Evolutionary conservation across 2,888 invertebrate species (phyloP).

Genomic region (Stenodema calcarata): DNA sequence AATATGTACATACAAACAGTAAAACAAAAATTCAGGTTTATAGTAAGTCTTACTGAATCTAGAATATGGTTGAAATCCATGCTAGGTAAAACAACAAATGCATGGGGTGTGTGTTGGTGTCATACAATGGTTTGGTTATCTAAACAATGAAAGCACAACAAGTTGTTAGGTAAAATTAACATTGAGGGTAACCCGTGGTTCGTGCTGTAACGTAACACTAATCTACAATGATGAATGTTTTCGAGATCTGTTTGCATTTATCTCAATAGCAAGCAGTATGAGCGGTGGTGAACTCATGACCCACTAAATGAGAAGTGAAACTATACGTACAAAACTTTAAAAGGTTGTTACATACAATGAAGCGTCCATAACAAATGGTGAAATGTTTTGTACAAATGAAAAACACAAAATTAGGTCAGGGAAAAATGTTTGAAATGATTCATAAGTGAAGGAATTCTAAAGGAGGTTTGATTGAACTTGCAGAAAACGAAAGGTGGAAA

Average conservation of each 20-base stretch:
- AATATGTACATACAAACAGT: too few relatives aligned
- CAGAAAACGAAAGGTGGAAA: neutral
- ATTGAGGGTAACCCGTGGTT: neutral
- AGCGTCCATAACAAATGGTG: neutral
- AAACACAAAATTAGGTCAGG: neutral
- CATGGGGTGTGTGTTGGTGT: neutral
- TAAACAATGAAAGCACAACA: neutral
- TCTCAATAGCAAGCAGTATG: neutral
- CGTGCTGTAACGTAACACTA: neutral
- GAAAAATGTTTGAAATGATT: neutral
- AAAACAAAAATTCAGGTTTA: too few relatives aligned
- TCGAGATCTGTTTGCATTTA: constrained; percentile 17
- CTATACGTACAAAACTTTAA: neutral
- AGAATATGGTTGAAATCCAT: neutral
- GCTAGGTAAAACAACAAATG: neutral
- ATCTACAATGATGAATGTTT: neutral
- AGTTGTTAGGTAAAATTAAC: too few relatives aligned
- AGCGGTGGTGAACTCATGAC: constrained; percentile 16
- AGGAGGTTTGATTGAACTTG: neutral
- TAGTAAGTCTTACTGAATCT: too few relatives aligned
- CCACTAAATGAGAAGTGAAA: constrained; percentile 24
- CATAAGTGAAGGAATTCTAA: neutral
- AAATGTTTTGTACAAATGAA: neutral
- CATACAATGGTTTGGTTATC: neutral
- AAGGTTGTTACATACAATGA: neutral